Evolutionary conservation across 2,113 vertebrate genomes (phyloP), one percentile per base, ranked within the genome.

Genomic region (Lampris megalopsis): DNA sequence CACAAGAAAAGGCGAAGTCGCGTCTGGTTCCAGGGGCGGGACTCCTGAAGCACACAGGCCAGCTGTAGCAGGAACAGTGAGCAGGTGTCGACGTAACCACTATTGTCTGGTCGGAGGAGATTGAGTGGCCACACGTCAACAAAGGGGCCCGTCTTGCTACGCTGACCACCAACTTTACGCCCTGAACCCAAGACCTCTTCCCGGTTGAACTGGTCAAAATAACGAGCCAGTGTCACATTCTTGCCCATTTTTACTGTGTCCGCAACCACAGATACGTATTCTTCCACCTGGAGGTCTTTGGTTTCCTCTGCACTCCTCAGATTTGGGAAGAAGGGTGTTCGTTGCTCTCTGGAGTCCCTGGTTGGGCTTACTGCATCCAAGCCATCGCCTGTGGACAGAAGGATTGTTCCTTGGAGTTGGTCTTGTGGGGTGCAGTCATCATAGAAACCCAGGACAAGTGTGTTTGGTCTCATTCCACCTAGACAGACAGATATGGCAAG

Each of bases 111-210:
- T 1, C 92, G 93, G 64, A 97, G 88, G 42, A 96, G 91, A 92
- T 96, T 96, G 68, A 97, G 84, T 0, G 96, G 96, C 96, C 96
- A 97, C n/a, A 96, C 93, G 0, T 97, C 96, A 43, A 97, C 94
- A 57, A 13, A 96, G 49, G 60, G 83, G 42, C 77, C 89, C 13
- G 0, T 80, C 81, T 6, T 77, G 48, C 6, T 85, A 84, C 62
- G 4, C 24, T 43, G 6, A 10, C 83, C 60, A 66, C 84, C 0
- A 64, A 58, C 40, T 64, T 78, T 84, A 83, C 64, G 59, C 53
- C 79, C 59, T 8, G 41, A 63, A 0, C 53, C 61, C 43, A 91
- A 54, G 5, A 82, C 71, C 9, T 84, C 40, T 0, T 85, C 84
- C 8, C 89, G 90, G 67, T 94, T 81, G 61, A 96, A 90, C 50